A percentile compares a stretch with the other conserved stretches of the same genome.
phyloP scores from a whole-genome alignment of 2,888 invertebrate species.

The Syrphus vitripennis region DNA sequence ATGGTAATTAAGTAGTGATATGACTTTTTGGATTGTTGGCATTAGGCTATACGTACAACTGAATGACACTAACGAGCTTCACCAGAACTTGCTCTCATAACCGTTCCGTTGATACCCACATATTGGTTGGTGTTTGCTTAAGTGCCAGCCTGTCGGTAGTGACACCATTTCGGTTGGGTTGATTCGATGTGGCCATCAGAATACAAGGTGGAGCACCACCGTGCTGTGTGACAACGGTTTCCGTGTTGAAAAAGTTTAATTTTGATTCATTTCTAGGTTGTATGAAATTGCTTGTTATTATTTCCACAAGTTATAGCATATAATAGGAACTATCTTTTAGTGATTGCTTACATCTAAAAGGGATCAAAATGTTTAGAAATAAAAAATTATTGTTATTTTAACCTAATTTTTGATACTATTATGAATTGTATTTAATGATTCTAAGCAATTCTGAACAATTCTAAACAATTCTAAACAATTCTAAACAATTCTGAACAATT shows the following conservation, averaged over 20 bases:
- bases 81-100: neutral
- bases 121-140: neutral
- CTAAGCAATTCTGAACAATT: neutral
- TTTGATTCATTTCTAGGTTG: neutral
- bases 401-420: neutral
- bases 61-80: neutral
- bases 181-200: conserved; percentile 14
- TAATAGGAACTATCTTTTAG: too few relatives aligned
- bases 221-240: conserved; percentile 39
- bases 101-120: too few relatives aligned
- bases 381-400: neutral
- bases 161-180: conserved; percentile 44
- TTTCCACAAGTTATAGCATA: neutral
- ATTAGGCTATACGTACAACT: neutral
- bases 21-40: neutral
- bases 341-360: too few relatives aligned
- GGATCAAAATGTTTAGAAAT: too few relatives aligned
- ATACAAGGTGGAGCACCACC: conserved; percentile 47
- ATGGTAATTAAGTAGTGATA: neutral
- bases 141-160: conserved; percentile 4
- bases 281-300: neutral
- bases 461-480: neutral
- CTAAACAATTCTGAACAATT: conserved; percentile 6
- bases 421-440: neutral
- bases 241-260: neutral